Evolutionary conservation across 23 tunicate genomes (phyloP).

Genomic region (Halocynthia aurantium): DNA sequence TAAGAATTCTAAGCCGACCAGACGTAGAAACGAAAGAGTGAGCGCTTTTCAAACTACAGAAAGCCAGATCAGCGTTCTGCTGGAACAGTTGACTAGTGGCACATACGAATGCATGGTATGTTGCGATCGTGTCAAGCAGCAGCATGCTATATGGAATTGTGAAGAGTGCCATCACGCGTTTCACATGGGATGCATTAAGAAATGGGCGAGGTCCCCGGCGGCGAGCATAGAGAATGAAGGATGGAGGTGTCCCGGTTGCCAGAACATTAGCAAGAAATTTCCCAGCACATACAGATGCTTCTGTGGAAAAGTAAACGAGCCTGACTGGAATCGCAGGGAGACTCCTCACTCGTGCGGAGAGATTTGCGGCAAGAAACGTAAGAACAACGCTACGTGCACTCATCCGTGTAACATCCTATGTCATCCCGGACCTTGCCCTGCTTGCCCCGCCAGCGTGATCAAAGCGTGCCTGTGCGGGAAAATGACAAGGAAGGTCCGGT

Average conservation of each 20-base stretch:
- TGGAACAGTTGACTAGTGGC: conserved; percentile 65
- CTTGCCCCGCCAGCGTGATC: conserved; percentile 73
- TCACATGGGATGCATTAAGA: conserved; percentile 85
- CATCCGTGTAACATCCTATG: conserved; percentile 88
- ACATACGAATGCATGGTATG: conserved; percentile 92
- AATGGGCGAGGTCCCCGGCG: conserved; percentile 87
- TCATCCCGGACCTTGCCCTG: conserved; percentile 95
- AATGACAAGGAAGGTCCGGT: conserved; percentile 39
- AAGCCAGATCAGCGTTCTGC: conserved; percentile 43
- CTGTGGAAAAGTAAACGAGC: conserved; percentile 72
- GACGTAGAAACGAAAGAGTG: conserved; percentile 6
- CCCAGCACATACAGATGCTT: conserved; percentile 75
- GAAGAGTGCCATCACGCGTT: conserved; percentile 64
- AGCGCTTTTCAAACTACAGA: conserved; percentile 37
- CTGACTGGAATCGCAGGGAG: conserved; percentile 66
- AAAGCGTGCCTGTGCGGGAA: conserved; percentile 61
- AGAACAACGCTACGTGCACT: conserved; percentile 44
- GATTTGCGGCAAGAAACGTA: conserved; percentile 55
- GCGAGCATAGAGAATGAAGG: conserved; percentile 64
- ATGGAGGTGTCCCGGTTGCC: conserved; percentile 97
- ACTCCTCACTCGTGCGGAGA: conserved; percentile 89
- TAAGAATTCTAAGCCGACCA: not conserved
- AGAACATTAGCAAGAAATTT: conserved; percentile 45
- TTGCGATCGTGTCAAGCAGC: conserved; percentile 66
- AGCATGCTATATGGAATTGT: conserved; percentile 84